Conservation (phyloP, 2,113 vertebrate species). For the Perognathus longimembris region DNA sequence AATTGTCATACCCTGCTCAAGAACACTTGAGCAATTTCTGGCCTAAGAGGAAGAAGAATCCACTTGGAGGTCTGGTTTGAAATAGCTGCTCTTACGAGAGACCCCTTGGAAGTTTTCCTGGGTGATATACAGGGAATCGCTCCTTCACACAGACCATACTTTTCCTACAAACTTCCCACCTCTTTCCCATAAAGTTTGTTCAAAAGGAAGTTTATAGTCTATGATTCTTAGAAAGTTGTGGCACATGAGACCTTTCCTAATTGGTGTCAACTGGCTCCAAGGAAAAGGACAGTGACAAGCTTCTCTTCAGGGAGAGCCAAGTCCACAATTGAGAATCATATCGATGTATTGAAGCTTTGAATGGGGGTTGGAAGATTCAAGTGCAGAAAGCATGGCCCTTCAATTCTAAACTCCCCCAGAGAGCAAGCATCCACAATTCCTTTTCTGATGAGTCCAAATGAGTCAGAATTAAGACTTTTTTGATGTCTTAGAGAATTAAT, state of each 20-base stretch:
- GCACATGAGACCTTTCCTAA: neutral
- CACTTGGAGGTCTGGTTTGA: conserved; percentile 44
- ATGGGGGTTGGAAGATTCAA: neutral
- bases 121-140: neutral
- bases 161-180: neutral
- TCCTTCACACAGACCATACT: neutral
- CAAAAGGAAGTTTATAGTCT: conserved; percentile 12
- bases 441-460: neutral
- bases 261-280: neutral
- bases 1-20: conserved; percentile 42
- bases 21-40: conserved; percentile 65
- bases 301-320: conserved; percentile 8
- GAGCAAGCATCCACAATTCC: neutral
- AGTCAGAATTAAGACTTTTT: conserved; percentile 15
- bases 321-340: neutral
- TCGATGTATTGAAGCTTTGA: neutral
- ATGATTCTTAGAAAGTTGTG: neutral
- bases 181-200: conserved; percentile 39
- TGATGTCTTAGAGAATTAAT: conserved; percentile 14
- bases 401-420: neutral
- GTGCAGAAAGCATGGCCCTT: neutral
- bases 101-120: conserved; percentile 2
- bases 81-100: conserved; percentile 45
- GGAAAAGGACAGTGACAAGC: neutral
- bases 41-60: conserved; percentile 52